Evolutionary conservation across 2,113 vertebrate species (phyloP).

Genomic region (Myanophis thanlyinensis): DNA sequence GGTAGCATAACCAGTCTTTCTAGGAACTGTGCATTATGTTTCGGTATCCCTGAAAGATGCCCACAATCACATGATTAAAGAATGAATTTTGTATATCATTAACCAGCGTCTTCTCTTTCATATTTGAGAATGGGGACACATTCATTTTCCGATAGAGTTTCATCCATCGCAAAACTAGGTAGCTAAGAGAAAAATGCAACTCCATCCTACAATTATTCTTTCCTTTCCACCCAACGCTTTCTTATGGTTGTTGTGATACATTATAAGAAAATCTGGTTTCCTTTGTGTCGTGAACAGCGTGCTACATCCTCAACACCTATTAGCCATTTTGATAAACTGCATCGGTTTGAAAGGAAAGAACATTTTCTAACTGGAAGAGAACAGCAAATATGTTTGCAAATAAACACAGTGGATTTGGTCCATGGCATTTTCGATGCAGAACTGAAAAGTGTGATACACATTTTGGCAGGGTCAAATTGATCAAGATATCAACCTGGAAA

Average conservation of each 20-base stretch:
- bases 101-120: constrained; percentile 17
- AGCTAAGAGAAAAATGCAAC: constrained; percentile 18
- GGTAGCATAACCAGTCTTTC: constrained; percentile 10
- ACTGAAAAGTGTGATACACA: neutral
- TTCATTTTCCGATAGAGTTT: constrained; percentile 27
- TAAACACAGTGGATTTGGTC: neutral
- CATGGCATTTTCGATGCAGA: neutral
- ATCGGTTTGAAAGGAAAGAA: neutral
- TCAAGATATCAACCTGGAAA: neutral
- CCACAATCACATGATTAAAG: constrained; percentile 6
- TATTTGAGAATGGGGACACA: neutral
- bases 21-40: neutral
- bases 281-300: neutral
- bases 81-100: constrained; percentile 2
- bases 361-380: neutral
- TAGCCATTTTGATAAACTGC: neutral
- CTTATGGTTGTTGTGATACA: neutral
- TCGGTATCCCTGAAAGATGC: constrained; percentile 5
- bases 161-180: constrained; percentile 5
- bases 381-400: neutral
- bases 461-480: neutral
- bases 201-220: constrained; percentile 2
- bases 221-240: neutral
- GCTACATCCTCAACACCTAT: neutral
- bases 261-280: neutral